Percentiles rank a stretch among this genome's conserved stretches.
Conservation (phyloP, 2,888 invertebrate species). For the Emesis russula region DNA sequence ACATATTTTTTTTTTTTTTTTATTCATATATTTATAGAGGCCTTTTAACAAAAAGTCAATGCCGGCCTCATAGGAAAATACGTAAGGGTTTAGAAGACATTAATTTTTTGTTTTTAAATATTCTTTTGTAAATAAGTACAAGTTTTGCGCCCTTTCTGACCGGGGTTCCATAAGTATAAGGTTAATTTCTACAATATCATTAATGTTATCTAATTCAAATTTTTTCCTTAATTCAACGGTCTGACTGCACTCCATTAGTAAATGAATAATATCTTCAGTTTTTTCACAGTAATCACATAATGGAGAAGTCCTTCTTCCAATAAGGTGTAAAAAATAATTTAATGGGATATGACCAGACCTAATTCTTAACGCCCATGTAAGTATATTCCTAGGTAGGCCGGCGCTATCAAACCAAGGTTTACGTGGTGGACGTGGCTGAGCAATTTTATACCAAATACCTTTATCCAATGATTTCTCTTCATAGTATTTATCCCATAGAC, state of each 20-base stretch:
- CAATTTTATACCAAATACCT: neutral
- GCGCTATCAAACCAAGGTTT: neutral
- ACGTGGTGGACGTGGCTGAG: neutral
- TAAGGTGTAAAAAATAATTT: neutral
- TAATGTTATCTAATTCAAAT: neutral
- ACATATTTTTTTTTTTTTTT: too few relatives aligned
- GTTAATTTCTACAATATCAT: neutral
- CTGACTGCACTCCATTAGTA: neutral
- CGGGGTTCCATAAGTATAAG: neutral
- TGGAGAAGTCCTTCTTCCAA: neutral
- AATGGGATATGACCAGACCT: neutral
- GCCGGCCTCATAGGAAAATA: too few relatives aligned
- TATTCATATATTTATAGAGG: too few relatives aligned
- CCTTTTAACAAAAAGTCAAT: too few relatives aligned
- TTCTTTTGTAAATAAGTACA: too few relatives aligned
- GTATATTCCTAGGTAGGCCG: neutral
- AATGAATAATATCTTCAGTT: conserved; percentile 2
- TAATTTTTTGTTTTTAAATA: too few relatives aligned
- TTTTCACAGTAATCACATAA: neutral
- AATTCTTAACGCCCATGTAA: neutral
- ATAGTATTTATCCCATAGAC: neutral
- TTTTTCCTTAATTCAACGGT: conserved; percentile 3
- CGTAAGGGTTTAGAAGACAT: too few relatives aligned
- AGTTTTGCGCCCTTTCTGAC: neutral
- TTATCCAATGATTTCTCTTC: neutral